Conservation (phyloP, 1,140 invertebrate genomes). For the Aphidius ervi region DNA sequence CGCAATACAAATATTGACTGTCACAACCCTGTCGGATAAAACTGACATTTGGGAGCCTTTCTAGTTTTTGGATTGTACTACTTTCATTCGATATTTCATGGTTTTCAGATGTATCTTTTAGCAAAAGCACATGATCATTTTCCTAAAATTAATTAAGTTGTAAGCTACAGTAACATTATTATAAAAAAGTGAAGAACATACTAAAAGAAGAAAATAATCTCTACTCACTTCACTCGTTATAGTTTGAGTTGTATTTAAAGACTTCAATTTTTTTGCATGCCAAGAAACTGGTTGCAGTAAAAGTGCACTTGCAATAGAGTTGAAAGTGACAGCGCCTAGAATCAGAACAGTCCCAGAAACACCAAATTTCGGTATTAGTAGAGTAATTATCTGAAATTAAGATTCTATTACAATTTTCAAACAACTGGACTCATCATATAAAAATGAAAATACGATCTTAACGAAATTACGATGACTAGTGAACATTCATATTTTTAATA, state of each 20-base stretch:
- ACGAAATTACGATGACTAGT: no score
- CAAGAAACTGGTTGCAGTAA: constrained; percentile 61
- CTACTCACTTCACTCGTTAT: not conserved
- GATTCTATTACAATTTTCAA: not conserved
- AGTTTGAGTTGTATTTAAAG: not conserved
- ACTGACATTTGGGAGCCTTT: no score
- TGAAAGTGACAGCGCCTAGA: constrained; percentile 56
- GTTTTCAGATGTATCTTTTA: no score
- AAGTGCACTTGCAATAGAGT: constrained; percentile 56
- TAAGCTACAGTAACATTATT: no score
- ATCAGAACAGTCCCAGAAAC: constrained; percentile 58
- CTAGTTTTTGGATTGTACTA: no score
- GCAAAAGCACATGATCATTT: no score
- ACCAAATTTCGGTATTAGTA: constrained; percentile 52
- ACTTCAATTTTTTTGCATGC: constrained; percentile 52
- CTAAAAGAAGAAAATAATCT: not conserved
- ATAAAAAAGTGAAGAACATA: no score
- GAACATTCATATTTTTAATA: constrained; percentile 25
- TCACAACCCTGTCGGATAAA: constrained; percentile 29
- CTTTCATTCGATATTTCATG: no score
- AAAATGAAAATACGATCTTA: not conserved
- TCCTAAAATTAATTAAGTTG: no score
- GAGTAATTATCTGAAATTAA: constrained; percentile 55
- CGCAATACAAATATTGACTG: constrained; percentile 65
- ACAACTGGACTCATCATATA: not conserved